Evolutionary conservation across 2,113 vertebrate genomes (phyloP).

Genomic region (Aphelocoma coerulescens): DNA sequence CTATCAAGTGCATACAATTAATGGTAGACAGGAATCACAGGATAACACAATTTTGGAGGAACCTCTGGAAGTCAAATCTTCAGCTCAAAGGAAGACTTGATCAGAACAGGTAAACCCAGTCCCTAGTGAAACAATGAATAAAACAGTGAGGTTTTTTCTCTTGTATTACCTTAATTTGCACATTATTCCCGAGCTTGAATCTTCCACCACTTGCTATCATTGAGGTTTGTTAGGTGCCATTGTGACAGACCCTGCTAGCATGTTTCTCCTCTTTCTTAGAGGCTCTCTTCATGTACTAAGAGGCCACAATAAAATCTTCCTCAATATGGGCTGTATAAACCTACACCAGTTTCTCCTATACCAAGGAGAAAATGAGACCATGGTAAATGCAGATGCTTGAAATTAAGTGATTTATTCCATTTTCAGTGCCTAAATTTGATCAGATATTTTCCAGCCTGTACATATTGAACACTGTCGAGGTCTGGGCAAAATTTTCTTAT

Average conservation of each 20-base stretch:
- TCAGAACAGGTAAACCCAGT: not conserved
- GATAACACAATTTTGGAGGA: not conserved
- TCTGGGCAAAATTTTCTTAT: not conserved
- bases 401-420: not conserved
- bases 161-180: not conserved
- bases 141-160: not conserved
- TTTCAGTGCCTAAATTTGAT: not conserved
- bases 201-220: accelerated
- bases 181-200: not conserved
- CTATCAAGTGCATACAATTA: not conserved
- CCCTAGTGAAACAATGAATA: not conserved
- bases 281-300: not conserved
- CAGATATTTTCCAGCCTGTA: not conserved
- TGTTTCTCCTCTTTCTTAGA: not conserved
- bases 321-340: not conserved
- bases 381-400: not conserved
- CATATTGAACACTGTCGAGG: not conserved
- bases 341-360: not conserved
- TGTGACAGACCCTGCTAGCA: not conserved
- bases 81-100: not conserved
- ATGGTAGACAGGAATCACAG: not conserved
- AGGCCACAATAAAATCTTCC: not conserved
- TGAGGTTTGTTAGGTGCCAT: not conserved
- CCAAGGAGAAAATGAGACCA: not conserved
- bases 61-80: not conserved